phyloP scores from a whole-genome alignment of 2,797 vertebrate species.

The Esox lucius region DNA sequence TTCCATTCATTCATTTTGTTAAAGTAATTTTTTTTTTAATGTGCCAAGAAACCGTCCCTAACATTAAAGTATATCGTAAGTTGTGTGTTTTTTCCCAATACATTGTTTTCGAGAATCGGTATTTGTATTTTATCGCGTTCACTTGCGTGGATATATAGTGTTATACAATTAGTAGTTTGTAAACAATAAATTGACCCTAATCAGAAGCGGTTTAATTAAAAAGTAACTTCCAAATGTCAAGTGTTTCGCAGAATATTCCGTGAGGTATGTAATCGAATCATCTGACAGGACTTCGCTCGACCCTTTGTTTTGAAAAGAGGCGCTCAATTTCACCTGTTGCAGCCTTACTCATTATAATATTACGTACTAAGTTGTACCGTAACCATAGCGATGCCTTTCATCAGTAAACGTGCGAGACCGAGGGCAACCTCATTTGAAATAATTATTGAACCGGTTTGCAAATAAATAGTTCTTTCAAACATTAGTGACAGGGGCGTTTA shows the following conservation, averaged over 20 bases:
- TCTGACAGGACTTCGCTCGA: constrained; percentile 57
- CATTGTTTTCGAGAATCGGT: constrained; percentile 9
- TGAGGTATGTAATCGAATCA: constrained; percentile 7
- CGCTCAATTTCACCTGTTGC: constrained; percentile 65
- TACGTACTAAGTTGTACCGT: constrained; percentile 37
- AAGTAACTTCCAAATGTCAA: neutral
- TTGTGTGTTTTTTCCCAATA: neutral
- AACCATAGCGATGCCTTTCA: constrained; percentile 53
- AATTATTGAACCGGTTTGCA: constrained; percentile 1
- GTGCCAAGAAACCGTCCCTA: neutral
- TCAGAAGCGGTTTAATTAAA: no score
- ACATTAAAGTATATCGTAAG: neutral
- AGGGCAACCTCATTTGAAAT: neutral
- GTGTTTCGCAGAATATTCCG: neutral
- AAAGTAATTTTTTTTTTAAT: neutral
- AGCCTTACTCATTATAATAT: constrained; percentile 46
- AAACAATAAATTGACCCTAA: neutral
- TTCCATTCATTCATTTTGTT: constrained; percentile 42
- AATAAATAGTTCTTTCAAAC: constrained; percentile 10
- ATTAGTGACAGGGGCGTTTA: neutral
- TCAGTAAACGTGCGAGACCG: constrained; percentile 33
- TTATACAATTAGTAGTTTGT: neutral
- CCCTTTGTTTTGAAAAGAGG: constrained; percentile 61
- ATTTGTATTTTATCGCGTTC: neutral
- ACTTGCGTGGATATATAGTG: neutral